Base-by-base conservation (phyloP, 53 echinoderm and acorn worm species). In the Luidia sarsii region DNA sequence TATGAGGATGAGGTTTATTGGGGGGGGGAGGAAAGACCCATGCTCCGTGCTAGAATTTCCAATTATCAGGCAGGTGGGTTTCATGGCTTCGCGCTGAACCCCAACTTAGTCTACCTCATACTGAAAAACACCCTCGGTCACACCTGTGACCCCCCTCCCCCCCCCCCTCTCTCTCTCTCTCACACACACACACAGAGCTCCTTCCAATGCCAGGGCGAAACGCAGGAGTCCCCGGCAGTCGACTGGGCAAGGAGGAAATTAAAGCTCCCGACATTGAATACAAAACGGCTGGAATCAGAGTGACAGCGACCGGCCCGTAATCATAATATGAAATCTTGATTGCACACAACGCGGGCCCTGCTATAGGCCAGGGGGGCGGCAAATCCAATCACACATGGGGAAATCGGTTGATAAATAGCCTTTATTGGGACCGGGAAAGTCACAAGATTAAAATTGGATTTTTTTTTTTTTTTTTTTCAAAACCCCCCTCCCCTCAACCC, bases 301-400 rank as follows among this genome's bases (percentile, higher is more conserved):
- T 74, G 74, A 74, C 74, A 74, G 74, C 41, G 41, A 11, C 41
- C 6, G 6, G 6, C 11, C 41, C 11, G 41, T 61, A 77, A 77
- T 77, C 61, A 72, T 72, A 62, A 71, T 34, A 84, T 68, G 55
- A 62, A 84, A 60, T 71, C 62, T 71, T 62, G 62, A 62, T 71
- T 61, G 50, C n/a, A 52, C 22, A 41, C 41, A 23, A 84, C 48
- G 49, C 71, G 71, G n/a, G n/a, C n/a, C n/a, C n/a, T n/a, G n/a
- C n/a, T n/a, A n/a, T n/a, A n/a, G n/a, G n/a, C n/a, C n/a, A n/a
- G n/a, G n/a, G n/a, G n/a, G n/a, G n/a, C n/a, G n/a, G n/a, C n/a
- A n/a, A 81, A 81, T 52, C 54, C 33, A 37, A 81, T 52, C n/a
- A 43, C 10, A 45, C 28, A 18, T 24, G 39, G 46, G 72, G 48